These are phyloP conservation scores for Lacanobia wlatinum DNA, from an alignment of 2,888 invertebrate genomes.

Conservation along the genomic window DNA sequence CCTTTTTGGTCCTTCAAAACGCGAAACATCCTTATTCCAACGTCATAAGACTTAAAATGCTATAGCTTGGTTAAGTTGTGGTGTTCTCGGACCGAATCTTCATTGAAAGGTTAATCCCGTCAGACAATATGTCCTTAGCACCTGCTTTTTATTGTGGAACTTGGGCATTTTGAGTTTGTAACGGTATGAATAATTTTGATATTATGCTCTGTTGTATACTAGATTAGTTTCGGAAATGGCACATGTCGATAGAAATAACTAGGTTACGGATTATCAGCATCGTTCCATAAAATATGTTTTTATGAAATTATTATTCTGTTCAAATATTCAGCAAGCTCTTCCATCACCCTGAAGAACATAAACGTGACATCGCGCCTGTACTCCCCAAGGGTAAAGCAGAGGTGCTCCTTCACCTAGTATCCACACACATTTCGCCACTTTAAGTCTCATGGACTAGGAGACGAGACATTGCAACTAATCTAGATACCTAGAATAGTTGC, in stretches of 20 bases:
- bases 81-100: slow-evolving; percentile 13
- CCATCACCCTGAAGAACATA: too few species aligned
- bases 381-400: too few species aligned
- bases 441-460: too few species aligned
- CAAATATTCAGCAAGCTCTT: too few species aligned
- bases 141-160: slow-evolving; percentile 64
- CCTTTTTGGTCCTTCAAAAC: slow-evolving; percentile 48
- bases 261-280: slow-evolving; percentile 27
- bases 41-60: slow-evolving; percentile 20
- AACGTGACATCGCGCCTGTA: too few species aligned
- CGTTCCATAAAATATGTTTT: too few species aligned
- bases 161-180: slow-evolving; percentile 53
- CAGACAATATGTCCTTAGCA: slow-evolving; percentile 67
- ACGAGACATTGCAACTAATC: too few species aligned
- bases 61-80: not conserved
- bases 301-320: too few species aligned
- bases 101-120: slow-evolving; percentile 63
- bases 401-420: too few species aligned
- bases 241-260: slow-evolving; percentile 24
- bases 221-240: slow-evolving; percentile 41
- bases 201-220: slow-evolving; percentile 31
- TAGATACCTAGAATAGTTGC: too few species aligned
- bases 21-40: slow-evolving; percentile 6
- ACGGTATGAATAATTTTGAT: slow-evolving; percentile 58
- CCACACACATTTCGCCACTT: too few species aligned